These are phyloP conservation scores for Nemopilema nomurai DNA, from an alignment of 30 jellyfish, hydroid and myxozoan genomes.

Conservation along the genomic window DNA sequence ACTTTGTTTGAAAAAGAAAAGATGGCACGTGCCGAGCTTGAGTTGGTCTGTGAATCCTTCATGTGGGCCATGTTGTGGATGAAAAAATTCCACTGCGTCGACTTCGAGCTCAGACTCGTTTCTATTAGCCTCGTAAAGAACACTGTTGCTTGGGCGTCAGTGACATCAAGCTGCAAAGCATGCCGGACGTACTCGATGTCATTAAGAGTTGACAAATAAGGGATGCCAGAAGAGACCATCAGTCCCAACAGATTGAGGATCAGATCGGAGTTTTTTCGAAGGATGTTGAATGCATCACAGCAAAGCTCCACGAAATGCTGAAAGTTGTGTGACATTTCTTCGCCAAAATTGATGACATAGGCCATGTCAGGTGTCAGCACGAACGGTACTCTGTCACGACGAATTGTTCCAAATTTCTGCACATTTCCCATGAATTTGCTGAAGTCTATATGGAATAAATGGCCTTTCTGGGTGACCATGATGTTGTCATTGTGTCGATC, in stretches of 20 bases:
- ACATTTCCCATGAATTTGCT: conserved; percentile 91
- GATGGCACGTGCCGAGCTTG: conserved; percentile 70
- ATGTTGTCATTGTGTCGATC: conserved; percentile 98
- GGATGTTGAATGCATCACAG: conserved; percentile 86
- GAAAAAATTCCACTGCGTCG: conserved; percentile 95
- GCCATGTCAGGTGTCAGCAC: conserved; percentile 99
- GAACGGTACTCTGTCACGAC: conserved; percentile 96
- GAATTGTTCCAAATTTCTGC: conserved; percentile 88
- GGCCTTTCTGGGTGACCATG: conserved; percentile 93
- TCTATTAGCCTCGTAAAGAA: conserved; percentile 91
- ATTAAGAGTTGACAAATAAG: conserved; percentile 77
- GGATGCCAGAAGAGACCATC: conserved; percentile 95
- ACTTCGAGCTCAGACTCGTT: conserved; percentile 82
- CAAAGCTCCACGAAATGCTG: conserved; percentile 94
- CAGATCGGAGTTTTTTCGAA: conserved; percentile 76
- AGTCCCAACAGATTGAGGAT: conserved; percentile 86
- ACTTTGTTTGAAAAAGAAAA: conserved; percentile 88
- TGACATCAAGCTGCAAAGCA: conserved; percentile 77
- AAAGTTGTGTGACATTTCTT: conserved; percentile 72
- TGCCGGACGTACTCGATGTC: conserved; percentile 80
- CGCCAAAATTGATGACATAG: conserved; percentile 87
- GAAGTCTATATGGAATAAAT: conserved; percentile 93
- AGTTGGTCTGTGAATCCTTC: conserved; percentile 67
- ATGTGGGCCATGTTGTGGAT: conserved; percentile 97
- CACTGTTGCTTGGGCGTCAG: conserved; percentile 87